Evolutionary conservation across 2,888 invertebrate genomes (phyloP), one percentile per base, ranked within the genome.

Genomic region (Diadromus collaris): DNA sequence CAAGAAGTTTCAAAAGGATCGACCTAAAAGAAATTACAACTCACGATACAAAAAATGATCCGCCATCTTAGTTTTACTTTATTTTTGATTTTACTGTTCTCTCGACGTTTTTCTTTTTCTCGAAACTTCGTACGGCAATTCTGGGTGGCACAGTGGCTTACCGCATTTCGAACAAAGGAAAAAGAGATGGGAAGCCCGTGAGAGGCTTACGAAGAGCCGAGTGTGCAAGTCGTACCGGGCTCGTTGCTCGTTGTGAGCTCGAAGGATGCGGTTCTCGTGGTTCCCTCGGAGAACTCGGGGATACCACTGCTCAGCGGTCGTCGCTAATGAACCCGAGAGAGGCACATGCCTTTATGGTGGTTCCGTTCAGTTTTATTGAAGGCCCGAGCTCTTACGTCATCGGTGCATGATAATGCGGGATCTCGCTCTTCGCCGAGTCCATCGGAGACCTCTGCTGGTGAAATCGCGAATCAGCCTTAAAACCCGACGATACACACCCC

Each of bases 341-440:
- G 29, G 16, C 19, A 27, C 27, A 29, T 68, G 67, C 63, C 56
- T 83, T 85, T 86, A 84, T 84, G 83, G 82, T 84, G 85, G 81
- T 84, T 86, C 87, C 85, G 82, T 86, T 84, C 82, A 81, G 84
- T 83, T 60, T 78, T 76, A 48, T 27, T 24, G 58, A 64, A 64
- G 19, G 56, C 56, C 56, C 76, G 54, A 51, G 48, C 41, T n/a
- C 46, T 76, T 79, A 76, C 81, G 76, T 79, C 81, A 81, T 70
- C 61, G 46, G 10, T 67, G 58, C 72, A 64, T 73, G 72, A 76
- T 69, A 38, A 76, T 76, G 63, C 75, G 70, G 70, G 46, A 72
- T 63, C 56, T 71, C 10, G 44, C n/a, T 19, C 7, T 24, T n/a
- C 16, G 34, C 34, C 54, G 56, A 44, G 46, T 72, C 27, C 21